A percentile compares a stretch with the other conserved stretches of the same genome.
Evolutionary conservation across 53 echinoderm and acorn worm species (phyloP).

Genomic region (Paracentrotus lividus): DNA sequence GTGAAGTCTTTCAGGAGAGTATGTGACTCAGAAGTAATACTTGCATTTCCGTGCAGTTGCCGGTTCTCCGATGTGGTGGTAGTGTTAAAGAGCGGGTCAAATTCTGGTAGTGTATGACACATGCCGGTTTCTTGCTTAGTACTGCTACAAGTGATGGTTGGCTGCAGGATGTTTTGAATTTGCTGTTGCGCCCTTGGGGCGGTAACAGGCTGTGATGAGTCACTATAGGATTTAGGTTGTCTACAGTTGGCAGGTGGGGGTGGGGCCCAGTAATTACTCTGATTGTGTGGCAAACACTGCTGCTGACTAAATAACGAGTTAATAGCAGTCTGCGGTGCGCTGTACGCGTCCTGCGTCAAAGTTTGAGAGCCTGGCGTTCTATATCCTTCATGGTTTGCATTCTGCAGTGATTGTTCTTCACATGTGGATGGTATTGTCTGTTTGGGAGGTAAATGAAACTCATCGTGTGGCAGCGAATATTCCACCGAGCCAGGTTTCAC

Average conservation of each 20-base stretch:
- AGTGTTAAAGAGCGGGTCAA: constrained; percentile 48
- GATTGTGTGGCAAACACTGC: not conserved
- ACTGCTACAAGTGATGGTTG: not conserved
- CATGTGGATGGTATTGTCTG: not conserved
- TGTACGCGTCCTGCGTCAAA: not conserved
- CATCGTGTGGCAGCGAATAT: constrained; percentile 47
- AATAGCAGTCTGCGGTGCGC: not conserved
- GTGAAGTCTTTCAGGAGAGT: constrained; percentile 17
- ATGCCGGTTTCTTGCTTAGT: not conserved
- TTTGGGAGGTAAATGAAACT: constrained; percentile 25
- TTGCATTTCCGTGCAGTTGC: not conserved
- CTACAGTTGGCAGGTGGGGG: constrained; percentile 62
- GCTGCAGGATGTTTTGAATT: constrained; percentile 75
- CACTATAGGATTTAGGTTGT: constrained; percentile 29
- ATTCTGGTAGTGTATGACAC: constrained; percentile 50
- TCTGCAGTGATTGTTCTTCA: not conserved
- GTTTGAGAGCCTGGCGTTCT: not conserved
- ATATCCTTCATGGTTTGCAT: constrained; percentile 19
- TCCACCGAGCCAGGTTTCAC: not conserved
- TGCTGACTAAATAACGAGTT: constrained; percentile 49
- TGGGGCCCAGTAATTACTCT: constrained; percentile 60
- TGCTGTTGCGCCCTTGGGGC: constrained; percentile 41
- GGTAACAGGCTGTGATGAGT: constrained; percentile 39
- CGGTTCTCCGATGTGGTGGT: not conserved
- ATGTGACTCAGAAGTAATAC: not conserved